Evolutionary conservation across 2,888 invertebrate genomes (phyloP), one percentile per base, ranked within the genome.

Genomic region (Hirtodrosophila cameraria): DNA sequence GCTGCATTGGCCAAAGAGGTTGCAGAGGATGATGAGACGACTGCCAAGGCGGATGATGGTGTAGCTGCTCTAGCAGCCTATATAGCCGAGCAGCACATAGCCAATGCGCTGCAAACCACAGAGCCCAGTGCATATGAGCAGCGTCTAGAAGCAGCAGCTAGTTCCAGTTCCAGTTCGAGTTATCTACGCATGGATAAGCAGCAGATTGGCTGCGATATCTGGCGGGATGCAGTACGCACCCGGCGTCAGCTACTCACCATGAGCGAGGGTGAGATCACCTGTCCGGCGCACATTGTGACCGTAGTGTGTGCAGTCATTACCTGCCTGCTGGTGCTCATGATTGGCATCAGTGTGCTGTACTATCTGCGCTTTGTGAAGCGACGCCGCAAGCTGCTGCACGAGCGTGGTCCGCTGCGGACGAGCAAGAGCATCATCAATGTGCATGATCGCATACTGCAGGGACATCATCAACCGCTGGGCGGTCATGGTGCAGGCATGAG

Each of bases 231-330:
- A 45, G 71, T 86, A 11, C 82, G 87, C 25, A 88, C 82, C 0
- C 86, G 90, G 0, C 86, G 88, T 0, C 85, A 88, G 13, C 73
- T 91, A 42, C 75, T 88, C 20, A 69, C 88, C 2, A 90, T 91
- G 91, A 87, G 88, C 5, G 91, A 91, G 64, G 86, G 89, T 18
- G 91, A 91, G 45, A 91, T 91, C 61, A 90, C 90, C 18, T 91
- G 91, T 41, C 91, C 91, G 7, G 90, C 91, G 27, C 90, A 91
- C 70, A 90, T 91, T 46, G 90, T 91, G 16, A 91, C 91, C n/a
- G 90, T 91, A 39, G 90, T 91, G 0, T 91, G 91, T 63, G 91
- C 90, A 2, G 88, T 91, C 7, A 78, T 91, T 45, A 91, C 90
- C 18, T 85, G 88, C 42, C 65, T 91, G 45, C 75, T 91, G 60